phyloP scores from a whole-genome alignment of 2,113 vertebrate species.

The Lophotis ruficrista region DNA sequence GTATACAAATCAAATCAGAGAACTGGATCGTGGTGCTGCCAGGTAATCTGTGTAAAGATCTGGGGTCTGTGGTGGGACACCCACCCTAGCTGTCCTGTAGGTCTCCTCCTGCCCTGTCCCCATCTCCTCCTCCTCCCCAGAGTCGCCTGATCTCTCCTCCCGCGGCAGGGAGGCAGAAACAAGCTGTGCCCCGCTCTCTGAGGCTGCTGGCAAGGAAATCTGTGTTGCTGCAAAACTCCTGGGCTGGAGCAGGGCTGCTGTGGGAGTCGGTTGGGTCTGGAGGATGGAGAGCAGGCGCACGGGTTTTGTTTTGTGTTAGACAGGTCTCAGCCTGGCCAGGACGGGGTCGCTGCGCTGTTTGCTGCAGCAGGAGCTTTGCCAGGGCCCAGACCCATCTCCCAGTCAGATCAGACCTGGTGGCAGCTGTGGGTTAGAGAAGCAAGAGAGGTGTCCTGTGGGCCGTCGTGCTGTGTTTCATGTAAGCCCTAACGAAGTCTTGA shows the following conservation, averaged over 20 bases:
- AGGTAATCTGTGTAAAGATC: not conserved
- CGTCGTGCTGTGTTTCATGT: fast-evolving
- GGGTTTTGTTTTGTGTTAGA: not conserved
- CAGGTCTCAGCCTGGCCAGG: not conserved
- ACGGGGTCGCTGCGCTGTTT: fast-evolving
- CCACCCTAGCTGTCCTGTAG: not conserved
- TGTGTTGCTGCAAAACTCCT: not conserved
- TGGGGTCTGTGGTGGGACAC: not conserved
- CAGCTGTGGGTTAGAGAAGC: not conserved
- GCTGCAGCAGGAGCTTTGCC: not conserved
- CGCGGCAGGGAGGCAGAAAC: fast-evolving
- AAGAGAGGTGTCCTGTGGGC: not conserved
- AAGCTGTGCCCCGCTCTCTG: not conserved
- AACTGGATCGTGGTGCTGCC: not conserved
- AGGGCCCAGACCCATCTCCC: not conserved
- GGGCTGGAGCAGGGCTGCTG: not conserved
- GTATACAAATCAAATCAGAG: not conserved
- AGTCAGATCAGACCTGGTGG: not conserved
- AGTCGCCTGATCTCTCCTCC: not conserved
- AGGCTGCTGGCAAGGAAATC: not conserved
- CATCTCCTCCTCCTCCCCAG: not conserved
- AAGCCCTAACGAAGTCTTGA: not conserved
- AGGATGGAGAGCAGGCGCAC: fast-evolving
- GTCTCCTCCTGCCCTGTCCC: not conserved
- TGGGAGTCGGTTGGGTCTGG: not conserved